A percentile compares a stretch with the other conserved stretches of the same genome.
Evolutionary conservation across 2,113 vertebrate genomes (phyloP).

Genomic region (Halichoerus grypus): DNA sequence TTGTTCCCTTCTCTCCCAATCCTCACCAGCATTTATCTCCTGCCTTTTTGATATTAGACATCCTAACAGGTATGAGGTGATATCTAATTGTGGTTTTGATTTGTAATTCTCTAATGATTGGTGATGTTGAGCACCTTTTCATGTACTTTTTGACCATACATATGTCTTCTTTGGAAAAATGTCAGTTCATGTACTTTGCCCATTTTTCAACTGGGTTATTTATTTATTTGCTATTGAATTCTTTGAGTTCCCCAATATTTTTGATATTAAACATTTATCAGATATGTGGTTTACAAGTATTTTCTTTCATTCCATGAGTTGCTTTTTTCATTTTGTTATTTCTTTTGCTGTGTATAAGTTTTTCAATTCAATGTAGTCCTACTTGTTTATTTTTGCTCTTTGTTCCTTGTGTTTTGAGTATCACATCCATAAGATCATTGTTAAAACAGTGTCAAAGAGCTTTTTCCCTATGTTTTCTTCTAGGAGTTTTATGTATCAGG

Average conservation of each 20-base stretch:
- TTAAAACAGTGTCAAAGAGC: background rate
- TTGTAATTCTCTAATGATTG: background rate
- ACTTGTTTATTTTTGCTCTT: background rate
- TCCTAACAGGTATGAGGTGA: background rate
- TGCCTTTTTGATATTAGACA: background rate
- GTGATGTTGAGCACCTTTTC: background rate
- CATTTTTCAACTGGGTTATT: background rate
- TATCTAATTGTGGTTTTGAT: background rate
- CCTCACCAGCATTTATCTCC: background rate
- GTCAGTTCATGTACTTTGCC: background rate
- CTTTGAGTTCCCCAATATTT: background rate
- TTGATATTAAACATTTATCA: background rate
- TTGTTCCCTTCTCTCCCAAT: background rate
- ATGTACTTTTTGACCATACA: background rate
- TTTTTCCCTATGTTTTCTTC: background rate
- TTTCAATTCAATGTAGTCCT: background rate
- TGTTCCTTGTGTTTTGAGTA: background rate
- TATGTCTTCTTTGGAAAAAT: background rate
- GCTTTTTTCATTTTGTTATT: background rate
- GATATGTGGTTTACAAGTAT: background rate
- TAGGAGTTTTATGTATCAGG: background rate
- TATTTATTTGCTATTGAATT: background rate
- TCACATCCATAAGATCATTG: background rate
- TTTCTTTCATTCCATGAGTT: background rate
- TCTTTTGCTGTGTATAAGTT: background rate